phyloP scores from a whole-genome alignment of 2,888 invertebrate genomes.

The Idaea aversata region DNA sequence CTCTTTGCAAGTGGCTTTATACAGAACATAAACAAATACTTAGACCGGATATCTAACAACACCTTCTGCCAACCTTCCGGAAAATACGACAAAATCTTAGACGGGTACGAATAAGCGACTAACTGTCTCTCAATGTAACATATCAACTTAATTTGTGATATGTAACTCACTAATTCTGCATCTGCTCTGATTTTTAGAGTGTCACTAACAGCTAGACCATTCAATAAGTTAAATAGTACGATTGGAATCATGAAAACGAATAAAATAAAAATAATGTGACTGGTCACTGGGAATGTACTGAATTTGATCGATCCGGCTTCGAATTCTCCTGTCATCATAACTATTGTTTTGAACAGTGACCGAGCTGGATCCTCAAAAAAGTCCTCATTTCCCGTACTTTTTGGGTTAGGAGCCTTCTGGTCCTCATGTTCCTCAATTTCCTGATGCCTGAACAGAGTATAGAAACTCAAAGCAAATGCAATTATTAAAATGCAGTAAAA shows the following conservation, averaged over 20 bases:
- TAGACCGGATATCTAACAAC: slow-evolving; percentile 52
- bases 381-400: slow-evolving; percentile 62
- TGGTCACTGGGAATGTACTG: slow-evolving; percentile 83
- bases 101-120: slow-evolving; percentile 70
- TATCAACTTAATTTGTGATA: slow-evolving; percentile 85
- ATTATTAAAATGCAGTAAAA: slow-evolving; percentile 90
- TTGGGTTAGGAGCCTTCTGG: slow-evolving; percentile 61
- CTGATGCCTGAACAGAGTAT: slow-evolving; percentile 84
- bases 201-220: slow-evolving; percentile 92
- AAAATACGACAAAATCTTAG: slow-evolving; percentile 71
- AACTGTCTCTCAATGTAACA: slow-evolving; percentile 87
- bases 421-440: slow-evolving; percentile 43
- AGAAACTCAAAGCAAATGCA: slow-evolving; percentile 91
- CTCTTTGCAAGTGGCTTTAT: slow-evolving; percentile 78
- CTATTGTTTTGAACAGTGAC: slow-evolving; percentile 90
- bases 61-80: slow-evolving; percentile 54
- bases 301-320: slow-evolving; percentile 90
- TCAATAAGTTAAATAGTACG: slow-evolving; percentile 89
- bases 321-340: slow-evolving; percentile 93
- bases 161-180: slow-evolving; percentile 88
- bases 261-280: slow-evolving; percentile 87
- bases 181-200: slow-evolving; percentile 89
- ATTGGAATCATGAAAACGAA: slow-evolving; percentile 92
- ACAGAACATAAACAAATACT: slow-evolving; percentile 48
- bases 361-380: slow-evolving; percentile 85